Percentiles rank a stretch among this genome's conserved stretches.
These are phyloP conservation scores for Monodelphis domestica DNA, from an alignment of 2,797 vertebrate genomes.

Conservation along the genomic window DNA sequence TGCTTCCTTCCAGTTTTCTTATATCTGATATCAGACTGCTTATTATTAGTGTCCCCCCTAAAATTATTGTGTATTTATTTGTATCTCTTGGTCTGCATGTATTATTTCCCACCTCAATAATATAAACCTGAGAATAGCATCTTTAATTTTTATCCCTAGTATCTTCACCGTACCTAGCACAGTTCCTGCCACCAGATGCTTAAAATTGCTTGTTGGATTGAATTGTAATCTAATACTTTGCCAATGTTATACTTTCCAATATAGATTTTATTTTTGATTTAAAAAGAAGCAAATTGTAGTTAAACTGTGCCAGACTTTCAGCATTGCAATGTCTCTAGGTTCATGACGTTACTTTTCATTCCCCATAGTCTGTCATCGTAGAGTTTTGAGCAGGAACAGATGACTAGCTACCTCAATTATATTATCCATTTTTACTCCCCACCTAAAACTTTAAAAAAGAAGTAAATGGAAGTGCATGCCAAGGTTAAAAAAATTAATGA, in stretches of 20 bases:
- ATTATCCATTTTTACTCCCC: background rate
- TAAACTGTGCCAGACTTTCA: slow-evolving; percentile 9
- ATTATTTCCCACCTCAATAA: background rate
- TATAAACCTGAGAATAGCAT: background rate
- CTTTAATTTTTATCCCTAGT: background rate
- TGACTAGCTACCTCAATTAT: background rate
- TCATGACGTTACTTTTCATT: slow-evolving; percentile 53
- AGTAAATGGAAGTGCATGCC: slow-evolving; percentile 32
- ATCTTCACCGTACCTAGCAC: background rate
- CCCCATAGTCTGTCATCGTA: slow-evolving; percentile 68
- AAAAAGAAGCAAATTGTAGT: slow-evolving; percentile 23
- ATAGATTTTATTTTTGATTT: background rate
- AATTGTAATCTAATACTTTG: background rate
- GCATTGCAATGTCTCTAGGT: slow-evolving; percentile 38
- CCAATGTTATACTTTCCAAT: slow-evolving; percentile 20
- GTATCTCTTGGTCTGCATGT: background rate
- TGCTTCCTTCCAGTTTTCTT: background rate
- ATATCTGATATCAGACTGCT: background rate
- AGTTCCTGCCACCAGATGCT: background rate
- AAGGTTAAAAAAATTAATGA: slow-evolving; percentile 70
- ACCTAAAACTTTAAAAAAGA: background rate
- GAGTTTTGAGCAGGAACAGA: slow-evolving; percentile 51
- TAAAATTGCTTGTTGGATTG: background rate
- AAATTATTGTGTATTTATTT: background rate
- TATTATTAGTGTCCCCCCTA: background rate